Conservation (phyloP, 1,140 invertebrate genomes). For the Platyura marginata region DNA sequence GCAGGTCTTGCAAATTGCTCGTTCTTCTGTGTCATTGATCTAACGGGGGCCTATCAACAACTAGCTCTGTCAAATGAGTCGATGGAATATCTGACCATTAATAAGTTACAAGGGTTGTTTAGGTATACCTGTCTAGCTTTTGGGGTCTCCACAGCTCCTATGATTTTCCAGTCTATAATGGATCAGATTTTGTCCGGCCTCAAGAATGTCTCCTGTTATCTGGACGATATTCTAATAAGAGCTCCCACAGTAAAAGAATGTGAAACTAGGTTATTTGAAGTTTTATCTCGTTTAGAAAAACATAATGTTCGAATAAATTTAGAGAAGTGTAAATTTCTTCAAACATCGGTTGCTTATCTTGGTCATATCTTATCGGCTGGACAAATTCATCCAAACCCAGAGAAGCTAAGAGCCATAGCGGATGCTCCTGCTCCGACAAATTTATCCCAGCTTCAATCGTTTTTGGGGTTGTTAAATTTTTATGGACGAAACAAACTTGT, state of each 20-base stretch:
- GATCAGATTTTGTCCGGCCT: constrained; percentile 1
- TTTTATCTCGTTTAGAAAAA: constrained; percentile 1
- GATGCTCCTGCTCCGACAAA: constrained; percentile 16
- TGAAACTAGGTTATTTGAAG: not conserved
- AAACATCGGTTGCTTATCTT: constrained; percentile 10
- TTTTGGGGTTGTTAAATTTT: constrained; percentile 23
- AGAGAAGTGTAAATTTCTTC: constrained; percentile 3
- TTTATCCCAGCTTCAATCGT: constrained; percentile 14
- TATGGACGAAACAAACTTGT: constrained; percentile 17
- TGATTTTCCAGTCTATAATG: constrained; percentile 3
- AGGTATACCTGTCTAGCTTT: constrained; percentile 2
- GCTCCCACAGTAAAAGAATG: constrained; percentile 1
- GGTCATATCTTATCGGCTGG: constrained; percentile 18
- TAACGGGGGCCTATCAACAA: constrained; percentile 5
- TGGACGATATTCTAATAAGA: constrained; percentile 4
- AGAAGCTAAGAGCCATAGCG: constrained; percentile 19
- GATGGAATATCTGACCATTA: constrained; percentile 3
- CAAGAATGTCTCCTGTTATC: constrained; percentile 1
- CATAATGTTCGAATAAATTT: constrained; percentile 3
- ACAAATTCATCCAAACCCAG: constrained; percentile 14
- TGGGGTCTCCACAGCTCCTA: constrained; percentile 3
- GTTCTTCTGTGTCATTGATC: constrained; percentile 4
- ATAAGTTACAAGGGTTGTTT: constrained; percentile 4
- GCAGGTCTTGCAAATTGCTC: constrained; percentile 1
- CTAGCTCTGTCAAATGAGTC: constrained; percentile 1